Evolutionary conservation across 2,888 invertebrate species (phyloP).

Genomic region (Polietes domitor): DNA sequence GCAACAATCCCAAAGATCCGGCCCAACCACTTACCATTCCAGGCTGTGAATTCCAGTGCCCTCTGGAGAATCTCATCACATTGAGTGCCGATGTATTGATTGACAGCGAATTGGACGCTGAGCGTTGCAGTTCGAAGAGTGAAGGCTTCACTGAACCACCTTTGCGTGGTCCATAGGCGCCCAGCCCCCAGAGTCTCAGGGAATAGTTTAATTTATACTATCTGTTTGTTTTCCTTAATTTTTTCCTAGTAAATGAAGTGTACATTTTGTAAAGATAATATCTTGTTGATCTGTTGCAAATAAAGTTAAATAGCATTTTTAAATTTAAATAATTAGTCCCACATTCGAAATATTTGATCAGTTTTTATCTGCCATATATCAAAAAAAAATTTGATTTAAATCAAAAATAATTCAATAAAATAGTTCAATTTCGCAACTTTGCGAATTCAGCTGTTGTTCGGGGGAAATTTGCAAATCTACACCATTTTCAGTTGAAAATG

Average conservation of each 20-base stretch:
- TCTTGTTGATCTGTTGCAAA: neutral
- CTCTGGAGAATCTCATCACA: constrained; percentile 82
- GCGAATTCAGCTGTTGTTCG: too few relatives aligned
- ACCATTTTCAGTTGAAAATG: too few relatives aligned
- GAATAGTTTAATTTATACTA: constrained; percentile 43
- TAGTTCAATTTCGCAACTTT: too few relatives aligned
- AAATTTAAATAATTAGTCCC: neutral
- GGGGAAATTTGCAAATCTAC: too few relatives aligned
- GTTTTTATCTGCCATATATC: too few relatives aligned
- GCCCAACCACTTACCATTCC: constrained; percentile 84
- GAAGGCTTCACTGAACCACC: constrained; percentile 82
- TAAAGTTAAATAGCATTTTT: neutral
- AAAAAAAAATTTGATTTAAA: too few relatives aligned
- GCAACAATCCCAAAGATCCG: constrained; percentile 82
- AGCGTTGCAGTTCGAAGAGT: constrained; percentile 83
- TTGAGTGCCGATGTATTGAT: constrained; percentile 82
- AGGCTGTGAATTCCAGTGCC: constrained; percentile 85
- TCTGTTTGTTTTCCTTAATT: neutral
- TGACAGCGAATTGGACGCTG: constrained; percentile 80
- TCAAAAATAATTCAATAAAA: too few relatives aligned
- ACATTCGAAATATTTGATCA: too few relatives aligned
- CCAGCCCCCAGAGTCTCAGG: constrained; percentile 44
- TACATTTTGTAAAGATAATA: neutral
- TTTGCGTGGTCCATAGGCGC: constrained; percentile 78
- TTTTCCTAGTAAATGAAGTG: neutral